Percentiles rank a stretch among this genome's conserved stretches.
Evolutionary conservation across 35 echinoderm and acorn worm genomes (phyloP).

Genomic region (Acanthaster planci): DNA sequence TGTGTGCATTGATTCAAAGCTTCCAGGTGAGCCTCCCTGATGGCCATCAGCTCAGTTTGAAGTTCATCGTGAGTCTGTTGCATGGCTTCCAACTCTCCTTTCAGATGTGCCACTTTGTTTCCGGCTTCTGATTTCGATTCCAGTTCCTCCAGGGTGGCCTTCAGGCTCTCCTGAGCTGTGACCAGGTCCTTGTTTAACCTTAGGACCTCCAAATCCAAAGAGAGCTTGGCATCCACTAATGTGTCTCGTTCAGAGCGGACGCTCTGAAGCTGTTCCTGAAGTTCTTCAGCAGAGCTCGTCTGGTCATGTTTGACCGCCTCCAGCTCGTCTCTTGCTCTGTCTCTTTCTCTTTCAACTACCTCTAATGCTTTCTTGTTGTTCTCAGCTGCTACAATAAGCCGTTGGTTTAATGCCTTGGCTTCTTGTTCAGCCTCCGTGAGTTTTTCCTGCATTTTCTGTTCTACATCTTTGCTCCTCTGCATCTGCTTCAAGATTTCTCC

Average conservation of each 20-base stretch:
- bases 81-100: neutral
- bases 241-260: neutral
- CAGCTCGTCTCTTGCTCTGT: constrained; percentile 14
- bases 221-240: constrained; percentile 16
- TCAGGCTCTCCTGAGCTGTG: neutral
- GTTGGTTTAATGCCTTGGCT: constrained; percentile 39
- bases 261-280: neutral
- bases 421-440: constrained; percentile 49
- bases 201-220: constrained; percentile 6
- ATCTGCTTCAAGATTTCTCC: constrained; percentile 14
- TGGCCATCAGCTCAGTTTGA: constrained; percentile 51
- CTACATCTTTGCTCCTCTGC: constrained; percentile 34
- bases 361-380: constrained; percentile 14
- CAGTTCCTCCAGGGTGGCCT: neutral
- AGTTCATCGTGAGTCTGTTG: constrained; percentile 47
- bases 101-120: neutral
- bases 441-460: constrained; percentile 35
- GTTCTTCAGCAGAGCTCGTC: constrained; percentile 1
- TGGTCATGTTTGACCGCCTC: neutral
- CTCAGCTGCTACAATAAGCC: neutral
- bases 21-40: constrained; percentile 60
- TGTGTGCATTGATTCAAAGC: constrained; percentile 44
- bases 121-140: neutral
- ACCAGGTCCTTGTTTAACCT: neutral
- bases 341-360: constrained; percentile 39